Percentiles rank a stretch among this genome's conserved stretches.
phyloP scores from a whole-genome alignment of 2,888 invertebrate species.

The Parapristionchus giblindavisi region DNA sequence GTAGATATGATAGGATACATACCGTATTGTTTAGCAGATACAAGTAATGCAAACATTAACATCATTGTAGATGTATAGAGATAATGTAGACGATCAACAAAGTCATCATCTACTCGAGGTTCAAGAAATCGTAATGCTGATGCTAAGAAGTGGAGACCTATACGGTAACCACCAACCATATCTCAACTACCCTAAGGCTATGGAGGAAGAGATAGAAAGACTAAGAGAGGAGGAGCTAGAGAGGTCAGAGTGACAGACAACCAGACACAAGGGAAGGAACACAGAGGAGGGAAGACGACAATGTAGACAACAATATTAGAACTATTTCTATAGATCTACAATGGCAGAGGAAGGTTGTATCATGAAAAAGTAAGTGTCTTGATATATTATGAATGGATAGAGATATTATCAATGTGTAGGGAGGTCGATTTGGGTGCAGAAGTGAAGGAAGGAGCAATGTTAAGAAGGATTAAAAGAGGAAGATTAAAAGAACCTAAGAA shows the following conservation, averaged over 20 bases:
- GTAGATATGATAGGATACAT: not conserved
- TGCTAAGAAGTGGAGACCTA: constrained; percentile 69
- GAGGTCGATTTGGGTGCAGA: constrained; percentile 20
- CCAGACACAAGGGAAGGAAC: constrained; percentile 26
- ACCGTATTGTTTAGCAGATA: constrained; percentile 72
- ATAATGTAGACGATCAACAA: constrained; percentile 68
- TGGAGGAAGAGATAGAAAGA: constrained; percentile 38
- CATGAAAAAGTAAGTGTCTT: constrained; percentile 12
- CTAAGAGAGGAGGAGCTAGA: constrained; percentile 8
- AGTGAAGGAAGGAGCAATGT: constrained; percentile 26
- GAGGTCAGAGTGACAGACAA: constrained; percentile 9
- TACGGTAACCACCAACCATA: constrained; percentile 68
- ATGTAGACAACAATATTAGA: constrained; percentile 2
- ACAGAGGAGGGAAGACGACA: constrained; percentile 39
- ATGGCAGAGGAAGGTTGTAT: constrained; percentile 19
- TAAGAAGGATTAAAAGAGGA: constrained; percentile 34
- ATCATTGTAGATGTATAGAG: constrained; percentile 68
- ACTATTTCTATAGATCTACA: not conserved
- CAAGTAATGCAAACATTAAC: constrained; percentile 72
- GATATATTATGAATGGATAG: not conserved
- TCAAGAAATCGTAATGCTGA: constrained; percentile 67
- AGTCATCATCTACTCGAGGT: constrained; percentile 68
- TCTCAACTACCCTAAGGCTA: not conserved
- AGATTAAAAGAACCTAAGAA: constrained; percentile 27
- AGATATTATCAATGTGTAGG: not conserved